Base-by-base conservation (phyloP, 2,888 invertebrate species). In the Tortricodes alternella region DNA sequence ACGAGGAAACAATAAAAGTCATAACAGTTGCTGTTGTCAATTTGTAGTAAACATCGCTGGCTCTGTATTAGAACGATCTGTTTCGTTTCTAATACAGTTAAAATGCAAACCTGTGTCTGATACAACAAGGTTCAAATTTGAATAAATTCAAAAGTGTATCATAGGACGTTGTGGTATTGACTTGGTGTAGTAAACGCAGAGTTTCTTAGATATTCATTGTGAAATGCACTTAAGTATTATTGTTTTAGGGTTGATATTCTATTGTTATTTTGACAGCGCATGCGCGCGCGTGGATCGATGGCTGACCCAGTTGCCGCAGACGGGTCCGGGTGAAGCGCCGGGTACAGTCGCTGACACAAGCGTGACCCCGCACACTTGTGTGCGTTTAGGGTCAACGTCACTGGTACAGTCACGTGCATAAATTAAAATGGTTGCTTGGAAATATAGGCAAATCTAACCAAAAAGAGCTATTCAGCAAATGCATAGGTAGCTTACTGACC, bases 261-360 rank as follows among this genome's bases (percentile, higher is more conserved):
- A 27, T 62, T 55, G 58, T 63, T n/a, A 48, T 58, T 53, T 62
- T 48, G 53, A 15, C 29, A 23, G 53, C 29, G 29, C n/a, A 9
- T 11, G 11, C 86, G 89, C 88, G 81, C 76, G 89, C 88, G 89
- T 66, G 76, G 87, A 88, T 89, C 89, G 89, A 89, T 89, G 61
- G 80, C 71, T 82, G 77, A 76, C 80, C 89, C 75, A 87, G 62
- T 82, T 88, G 79, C 70, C 68, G 66, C 71, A 72, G 72, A 68
- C 70, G 60, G 59, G 59, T 62, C 60, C 49, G 60, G 62, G 57
- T 56, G 62, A 59, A 57, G 59, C 55, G 38, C 9, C 51, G 34
- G 48, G 32, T 21, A 24, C 32, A 38, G 53, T 53, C 53, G 43
- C 43, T 38, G 46, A 48, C 53, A 48, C 53, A 48, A 48, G 34